Evolutionary conservation across 1,140 invertebrate genomes (phyloP).

Genomic region (Parapsyche elsis): DNA sequence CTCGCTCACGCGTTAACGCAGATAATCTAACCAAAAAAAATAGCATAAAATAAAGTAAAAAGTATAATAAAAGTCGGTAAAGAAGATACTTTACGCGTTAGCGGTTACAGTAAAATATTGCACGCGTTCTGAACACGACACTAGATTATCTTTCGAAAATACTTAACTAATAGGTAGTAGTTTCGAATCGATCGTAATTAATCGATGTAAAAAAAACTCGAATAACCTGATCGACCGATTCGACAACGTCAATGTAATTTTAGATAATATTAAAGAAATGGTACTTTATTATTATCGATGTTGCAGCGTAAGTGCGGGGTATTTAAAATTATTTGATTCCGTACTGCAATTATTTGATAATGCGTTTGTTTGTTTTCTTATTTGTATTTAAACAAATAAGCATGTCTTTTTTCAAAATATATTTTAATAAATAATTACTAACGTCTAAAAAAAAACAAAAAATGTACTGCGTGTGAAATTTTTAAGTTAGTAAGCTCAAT

Average conservation of each 20-base stretch:
- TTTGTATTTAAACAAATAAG: no score
- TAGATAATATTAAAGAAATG: neutral
- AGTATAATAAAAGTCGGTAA: neutral
- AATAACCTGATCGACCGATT: constrained; percentile 23
- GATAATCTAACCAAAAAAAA: neutral
- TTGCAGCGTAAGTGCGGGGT: neutral
- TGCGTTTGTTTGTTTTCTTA: neutral
- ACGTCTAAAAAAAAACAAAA: no score
- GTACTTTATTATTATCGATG: neutral
- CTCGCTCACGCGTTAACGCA: constrained; percentile 21
- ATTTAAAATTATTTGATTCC: neutral
- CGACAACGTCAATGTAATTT: neutral
- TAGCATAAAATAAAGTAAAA: neutral
- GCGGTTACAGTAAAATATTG: no score
- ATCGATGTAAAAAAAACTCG: constrained; percentile 10
- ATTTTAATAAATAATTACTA: no score
- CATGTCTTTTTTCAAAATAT: no score
- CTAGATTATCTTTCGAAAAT: neutral
- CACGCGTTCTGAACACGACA: neutral
- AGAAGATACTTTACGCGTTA: neutral
- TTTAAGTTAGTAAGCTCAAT: no score
- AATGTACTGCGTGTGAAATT: no score
- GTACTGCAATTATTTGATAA: neutral
- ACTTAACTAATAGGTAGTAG: constrained; percentile 16
- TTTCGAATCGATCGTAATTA: neutral